Conservation (phyloP, 2,888 invertebrate genomes). For the Cloeon dipterum region DNA sequence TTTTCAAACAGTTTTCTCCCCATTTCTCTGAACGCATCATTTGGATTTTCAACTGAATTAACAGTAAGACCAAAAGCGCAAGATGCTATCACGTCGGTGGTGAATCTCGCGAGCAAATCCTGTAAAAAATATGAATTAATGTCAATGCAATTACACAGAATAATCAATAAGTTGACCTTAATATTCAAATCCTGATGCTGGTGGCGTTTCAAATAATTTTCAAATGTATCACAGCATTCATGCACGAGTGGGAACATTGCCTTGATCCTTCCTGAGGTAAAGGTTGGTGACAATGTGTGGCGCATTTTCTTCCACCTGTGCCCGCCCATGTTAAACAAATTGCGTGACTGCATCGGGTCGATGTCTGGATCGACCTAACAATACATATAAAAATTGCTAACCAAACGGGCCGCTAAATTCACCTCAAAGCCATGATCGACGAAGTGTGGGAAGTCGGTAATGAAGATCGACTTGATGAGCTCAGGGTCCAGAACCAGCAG, state of each 20-base stretch:
- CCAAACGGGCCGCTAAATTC: no score
- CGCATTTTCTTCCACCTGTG: conserved; percentile 37
- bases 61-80: conserved; percentile 22
- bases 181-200: not conserved
- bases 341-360: conserved; percentile 11
- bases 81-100: conserved; percentile 22
- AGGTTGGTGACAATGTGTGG: conserved; percentile 36
- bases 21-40: conserved; percentile 8
- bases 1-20: conserved; percentile 10
- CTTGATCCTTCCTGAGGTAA: conserved; percentile 41
- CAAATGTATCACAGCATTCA: conserved; percentile 14
- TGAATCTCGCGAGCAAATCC: conserved; percentile 14
- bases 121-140: not conserved
- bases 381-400: not conserved
- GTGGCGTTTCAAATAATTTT: not conserved
- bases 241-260: conserved; percentile 35
- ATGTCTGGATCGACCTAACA: not conserved
- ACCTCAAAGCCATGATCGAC: conserved; percentile 5
- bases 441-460: conserved; percentile 6
- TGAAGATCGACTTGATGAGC: not conserved
- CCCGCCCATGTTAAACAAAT: conserved; percentile 31
- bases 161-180: not conserved
- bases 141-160: not conserved
- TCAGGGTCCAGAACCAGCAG: not conserved
- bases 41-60: conserved; percentile 7